Percentiles rank a stretch among this genome's conserved stretches.
These are phyloP conservation scores for Asbolus verrucosus DNA, from an alignment of 1,140 invertebrate genomes.

Conservation along the genomic window DNA sequence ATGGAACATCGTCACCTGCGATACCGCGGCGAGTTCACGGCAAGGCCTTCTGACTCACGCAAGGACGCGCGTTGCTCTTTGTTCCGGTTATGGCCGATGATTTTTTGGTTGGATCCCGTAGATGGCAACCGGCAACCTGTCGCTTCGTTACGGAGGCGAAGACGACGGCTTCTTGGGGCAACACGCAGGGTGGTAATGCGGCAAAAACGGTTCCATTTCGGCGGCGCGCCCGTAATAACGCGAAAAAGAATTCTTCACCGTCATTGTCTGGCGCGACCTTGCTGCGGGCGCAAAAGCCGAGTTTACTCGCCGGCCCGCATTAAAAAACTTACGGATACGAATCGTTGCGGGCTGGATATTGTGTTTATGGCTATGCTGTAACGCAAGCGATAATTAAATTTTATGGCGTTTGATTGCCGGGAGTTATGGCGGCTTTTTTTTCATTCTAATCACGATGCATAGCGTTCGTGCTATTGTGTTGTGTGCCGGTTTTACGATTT, in stretches of 20 bases:
- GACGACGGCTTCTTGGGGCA: too few species aligned
- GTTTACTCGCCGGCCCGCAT: background rate
- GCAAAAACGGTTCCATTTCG: too few species aligned
- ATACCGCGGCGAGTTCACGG: slow-evolving; percentile 46
- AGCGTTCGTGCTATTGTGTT: too few species aligned
- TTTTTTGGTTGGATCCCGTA: slow-evolving; percentile 24
- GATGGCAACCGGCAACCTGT: too few species aligned
- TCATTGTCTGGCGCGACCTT: slow-evolving; percentile 4
- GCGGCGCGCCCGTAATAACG: background rate
- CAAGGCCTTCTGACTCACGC: slow-evolving; percentile 59
- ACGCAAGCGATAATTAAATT: too few species aligned
- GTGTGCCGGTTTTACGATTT: background rate
- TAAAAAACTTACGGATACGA: too few species aligned
- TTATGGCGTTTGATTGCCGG: too few species aligned
- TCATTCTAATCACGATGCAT: too few species aligned
- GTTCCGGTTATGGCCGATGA: slow-evolving; percentile 54
- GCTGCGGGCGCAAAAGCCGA: slow-evolving; percentile 8
- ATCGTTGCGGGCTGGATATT: too few species aligned
- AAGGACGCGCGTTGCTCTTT: slow-evolving; percentile 59
- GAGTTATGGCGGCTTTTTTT: too few species aligned
- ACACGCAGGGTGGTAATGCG: too few species aligned
- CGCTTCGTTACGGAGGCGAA: background rate
- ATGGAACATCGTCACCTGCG: background rate
- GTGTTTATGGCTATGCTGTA: too few species aligned
- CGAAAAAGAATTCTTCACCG: background rate